These are phyloP conservation scores for Genyomyrus donnyi DNA, from an alignment of 2,113 vertebrate genomes.

Conservation along the genomic window DNA sequence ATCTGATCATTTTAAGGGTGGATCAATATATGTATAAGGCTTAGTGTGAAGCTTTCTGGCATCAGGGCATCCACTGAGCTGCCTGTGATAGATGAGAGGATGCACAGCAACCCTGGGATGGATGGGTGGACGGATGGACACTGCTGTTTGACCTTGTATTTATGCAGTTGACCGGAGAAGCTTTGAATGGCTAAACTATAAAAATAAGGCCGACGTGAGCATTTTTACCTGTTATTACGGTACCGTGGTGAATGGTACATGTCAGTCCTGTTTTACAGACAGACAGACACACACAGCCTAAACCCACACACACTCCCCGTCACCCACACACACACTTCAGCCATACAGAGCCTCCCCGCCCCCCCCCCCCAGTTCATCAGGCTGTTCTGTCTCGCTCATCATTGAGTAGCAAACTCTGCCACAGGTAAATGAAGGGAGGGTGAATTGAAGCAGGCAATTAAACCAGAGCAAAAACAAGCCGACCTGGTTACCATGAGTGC, in stretches of 20 bases:
- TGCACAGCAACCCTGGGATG: background rate
- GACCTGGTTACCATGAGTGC: slow-evolving; percentile 13
- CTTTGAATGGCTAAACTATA: background rate
- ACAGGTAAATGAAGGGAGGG: background rate
- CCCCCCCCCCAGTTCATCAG: background rate
- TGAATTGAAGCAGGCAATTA: slow-evolving; percentile 1
- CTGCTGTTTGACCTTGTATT: background rate
- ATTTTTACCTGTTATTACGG: background rate
- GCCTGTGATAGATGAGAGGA: background rate
- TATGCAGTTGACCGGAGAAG: background rate
- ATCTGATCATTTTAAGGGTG: background rate
- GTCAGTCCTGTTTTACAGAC: background rate
- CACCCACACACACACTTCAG: background rate
- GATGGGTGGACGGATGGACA: background rate
- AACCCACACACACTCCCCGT: no score
- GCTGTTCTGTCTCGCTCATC: background rate
- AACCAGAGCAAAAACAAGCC: background rate
- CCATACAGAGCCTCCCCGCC: background rate
- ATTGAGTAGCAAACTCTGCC: background rate
- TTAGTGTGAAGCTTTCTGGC: background rate
- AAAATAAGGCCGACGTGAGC: background rate
- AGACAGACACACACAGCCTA: background rate
- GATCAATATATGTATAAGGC: background rate
- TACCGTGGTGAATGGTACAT: background rate
- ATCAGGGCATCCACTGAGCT: background rate